phyloP scores from a whole-genome alignment of 2,797 vertebrate genomes.

The Lagodon rhomboides region DNA sequence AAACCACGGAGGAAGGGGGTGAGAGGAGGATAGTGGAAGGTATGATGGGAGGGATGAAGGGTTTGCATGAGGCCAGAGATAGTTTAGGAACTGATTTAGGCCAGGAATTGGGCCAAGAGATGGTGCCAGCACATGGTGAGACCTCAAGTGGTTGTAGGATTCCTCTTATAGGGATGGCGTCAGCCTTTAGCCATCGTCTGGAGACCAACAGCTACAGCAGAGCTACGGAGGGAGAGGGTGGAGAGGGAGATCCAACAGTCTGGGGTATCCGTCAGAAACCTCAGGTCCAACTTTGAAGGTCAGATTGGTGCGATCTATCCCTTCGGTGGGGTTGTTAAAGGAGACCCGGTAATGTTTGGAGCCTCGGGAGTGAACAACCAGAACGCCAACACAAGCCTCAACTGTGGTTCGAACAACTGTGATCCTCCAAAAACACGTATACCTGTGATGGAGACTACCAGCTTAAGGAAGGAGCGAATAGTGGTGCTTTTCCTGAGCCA shows the following conservation, averaged over 20 bases:
- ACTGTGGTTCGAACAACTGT: conserved; percentile 39
- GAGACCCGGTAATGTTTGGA: conserved; percentile 17
- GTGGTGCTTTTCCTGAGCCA: conserved; percentile 94
- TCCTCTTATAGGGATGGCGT: conserved; percentile 80
- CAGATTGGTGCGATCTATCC: conserved; percentile 81
- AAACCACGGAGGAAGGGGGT: conserved; percentile 45
- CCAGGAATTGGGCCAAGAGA: conserved; percentile 26
- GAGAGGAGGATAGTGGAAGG: conserved; percentile 48
- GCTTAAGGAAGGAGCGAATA: conserved; percentile 92
- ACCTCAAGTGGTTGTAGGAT: conserved; percentile 73
- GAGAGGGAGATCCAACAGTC: conserved; percentile 91
- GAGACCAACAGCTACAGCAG: conserved; percentile 78
- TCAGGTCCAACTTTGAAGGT: conserved; percentile 91
- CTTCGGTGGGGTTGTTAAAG: conserved; percentile 77
- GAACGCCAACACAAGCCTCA: conserved; percentile 71
- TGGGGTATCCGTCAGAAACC: conserved; percentile 90
- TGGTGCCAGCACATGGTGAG: conserved; percentile 16
- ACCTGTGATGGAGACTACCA: conserved; percentile 82
- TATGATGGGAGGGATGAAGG: conserved; percentile 53
- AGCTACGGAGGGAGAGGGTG: conserved; percentile 76
- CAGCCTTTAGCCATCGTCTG: conserved; percentile 80
- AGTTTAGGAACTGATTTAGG: conserved; percentile 23
- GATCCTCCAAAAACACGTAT: conserved; percentile 9
- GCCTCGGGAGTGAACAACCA: conserved; percentile 50
- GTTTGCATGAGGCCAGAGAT: conserved; percentile 35